Evolutionary conservation across 2,113 vertebrate genomes (phyloP).

Genomic region (Cynocephalus volans): DNA sequence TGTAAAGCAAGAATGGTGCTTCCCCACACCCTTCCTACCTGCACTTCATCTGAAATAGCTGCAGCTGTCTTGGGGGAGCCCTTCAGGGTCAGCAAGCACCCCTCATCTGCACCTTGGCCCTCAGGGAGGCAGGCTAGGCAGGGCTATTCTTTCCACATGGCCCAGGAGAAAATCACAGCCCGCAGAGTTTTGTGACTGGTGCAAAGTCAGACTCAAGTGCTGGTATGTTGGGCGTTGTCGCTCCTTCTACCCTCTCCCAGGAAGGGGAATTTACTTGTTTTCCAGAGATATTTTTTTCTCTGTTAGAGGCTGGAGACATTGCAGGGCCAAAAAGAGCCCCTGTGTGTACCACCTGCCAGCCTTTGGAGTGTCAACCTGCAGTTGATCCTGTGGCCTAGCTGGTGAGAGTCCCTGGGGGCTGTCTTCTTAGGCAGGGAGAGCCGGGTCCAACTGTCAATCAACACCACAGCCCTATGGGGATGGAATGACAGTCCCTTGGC

Average conservation of each 20-base stretch:
- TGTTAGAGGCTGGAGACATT: background rate
- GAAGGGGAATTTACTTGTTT: background rate
- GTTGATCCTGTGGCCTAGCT: background rate
- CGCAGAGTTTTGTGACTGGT: background rate
- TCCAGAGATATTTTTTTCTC: background rate
- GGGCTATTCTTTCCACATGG: background rate
- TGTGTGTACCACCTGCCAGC: background rate
- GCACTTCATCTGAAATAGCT: background rate
- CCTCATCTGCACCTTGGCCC: background rate
- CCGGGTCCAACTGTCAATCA: background rate
- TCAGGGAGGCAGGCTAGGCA: background rate
- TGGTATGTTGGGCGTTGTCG: accelerated
- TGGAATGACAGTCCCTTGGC: background rate
- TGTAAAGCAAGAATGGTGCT: background rate
- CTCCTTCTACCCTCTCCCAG: background rate
- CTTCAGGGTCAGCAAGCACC: background rate
- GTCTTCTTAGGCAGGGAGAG: background rate
- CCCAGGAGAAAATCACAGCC: background rate
- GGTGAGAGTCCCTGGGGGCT: background rate
- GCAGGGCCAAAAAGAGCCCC: background rate
- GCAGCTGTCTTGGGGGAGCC: background rate
- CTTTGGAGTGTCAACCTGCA: background rate
- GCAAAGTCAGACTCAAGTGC: background rate
- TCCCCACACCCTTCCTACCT: background rate
- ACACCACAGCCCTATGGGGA: too few species aligned